A percentile compares a stretch with the other conserved stretches of the same genome.
These are phyloP conservation scores for Colostygia pectinataria DNA, from an alignment of 2,888 invertebrate species.

Conservation along the genomic window DNA sequence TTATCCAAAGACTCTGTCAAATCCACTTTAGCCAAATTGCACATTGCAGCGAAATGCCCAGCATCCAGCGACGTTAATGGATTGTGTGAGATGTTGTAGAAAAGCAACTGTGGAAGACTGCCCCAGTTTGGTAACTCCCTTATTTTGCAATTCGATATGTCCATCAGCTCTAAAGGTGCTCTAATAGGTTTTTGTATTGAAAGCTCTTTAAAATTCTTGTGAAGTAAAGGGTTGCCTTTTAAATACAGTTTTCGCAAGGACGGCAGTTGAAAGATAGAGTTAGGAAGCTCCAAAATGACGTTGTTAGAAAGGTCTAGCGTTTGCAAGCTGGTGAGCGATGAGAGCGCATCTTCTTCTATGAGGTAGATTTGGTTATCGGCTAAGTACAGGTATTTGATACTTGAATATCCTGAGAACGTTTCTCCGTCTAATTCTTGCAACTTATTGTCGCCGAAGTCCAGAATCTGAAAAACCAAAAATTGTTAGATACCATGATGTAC, in stretches of 20 bases:
- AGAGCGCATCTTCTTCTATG: constrained; percentile 81
- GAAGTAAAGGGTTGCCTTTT: constrained; percentile 74
- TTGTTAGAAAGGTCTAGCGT: constrained; percentile 83
- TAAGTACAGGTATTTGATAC: constrained; percentile 80
- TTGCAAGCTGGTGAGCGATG: constrained; percentile 72
- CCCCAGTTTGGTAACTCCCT: constrained; percentile 84
- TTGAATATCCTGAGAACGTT: constrained; percentile 76
- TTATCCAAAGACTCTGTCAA: constrained; percentile 60
- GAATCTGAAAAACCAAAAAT: constrained; percentile 68
- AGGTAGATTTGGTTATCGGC: constrained; percentile 81
- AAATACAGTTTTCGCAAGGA: constrained; percentile 85
- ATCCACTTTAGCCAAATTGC: constrained; percentile 84
- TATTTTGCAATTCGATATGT: constrained; percentile 84
- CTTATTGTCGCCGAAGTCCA: constrained; percentile 83
- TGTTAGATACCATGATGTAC: neutral
- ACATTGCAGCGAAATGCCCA: constrained; percentile 83
- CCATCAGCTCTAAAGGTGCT: constrained; percentile 83
- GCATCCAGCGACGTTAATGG: constrained; percentile 70
- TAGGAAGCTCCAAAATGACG: constrained; percentile 75
- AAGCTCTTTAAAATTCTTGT: constrained; percentile 58
- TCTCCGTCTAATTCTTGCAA: constrained; percentile 75
- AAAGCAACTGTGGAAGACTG: constrained; percentile 78
- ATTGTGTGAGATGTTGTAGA: constrained; percentile 86
- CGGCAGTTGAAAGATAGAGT: constrained; percentile 80
- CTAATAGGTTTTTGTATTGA: constrained; percentile 78